Conservation (phyloP, 2,888 invertebrate genomes). For the Lycaena phlaeas region DNA sequence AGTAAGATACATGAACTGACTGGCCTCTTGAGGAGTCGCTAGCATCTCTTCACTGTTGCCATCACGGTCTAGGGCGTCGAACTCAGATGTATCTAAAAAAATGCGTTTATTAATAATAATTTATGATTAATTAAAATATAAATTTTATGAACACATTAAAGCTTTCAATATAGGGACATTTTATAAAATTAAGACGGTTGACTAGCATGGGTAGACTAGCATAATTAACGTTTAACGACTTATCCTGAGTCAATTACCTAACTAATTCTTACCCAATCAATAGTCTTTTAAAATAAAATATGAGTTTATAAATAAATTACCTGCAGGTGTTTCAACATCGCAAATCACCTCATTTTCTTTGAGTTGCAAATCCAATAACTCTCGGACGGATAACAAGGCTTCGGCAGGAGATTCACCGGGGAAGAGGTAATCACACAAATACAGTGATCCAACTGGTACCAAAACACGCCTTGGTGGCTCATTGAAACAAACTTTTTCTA, state of each 20-base stretch:
- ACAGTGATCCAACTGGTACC: conserved; percentile 77
- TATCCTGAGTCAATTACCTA: no score
- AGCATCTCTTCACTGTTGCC: conserved; percentile 63
- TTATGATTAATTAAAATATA: no score
- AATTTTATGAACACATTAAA: no score
- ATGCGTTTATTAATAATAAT: no score
- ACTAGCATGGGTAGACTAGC: no score
- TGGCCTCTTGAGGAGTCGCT: conserved; percentile 71
- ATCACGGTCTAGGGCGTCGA: conserved; percentile 64
- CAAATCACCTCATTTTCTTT: conserved; percentile 79
- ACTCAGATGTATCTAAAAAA: conserved; percentile 55
- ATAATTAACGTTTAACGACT: no score
- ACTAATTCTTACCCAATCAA: no score
- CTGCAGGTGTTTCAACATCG: conserved; percentile 85
- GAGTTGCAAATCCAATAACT: conserved; percentile 84
- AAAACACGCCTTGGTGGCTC: conserved; percentile 92
- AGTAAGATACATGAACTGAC: conserved; percentile 73
- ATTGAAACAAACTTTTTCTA: conserved; percentile 85
- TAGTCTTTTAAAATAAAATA: background rate
- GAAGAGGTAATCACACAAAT: conserved; percentile 91
- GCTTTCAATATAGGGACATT: no score
- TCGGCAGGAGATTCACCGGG: conserved; percentile 91
- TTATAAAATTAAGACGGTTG: no score
- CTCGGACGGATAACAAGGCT: conserved; percentile 84
- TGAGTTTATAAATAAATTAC: conserved; percentile 42